phyloP scores from a whole-genome alignment of 2,888 invertebrate genomes.

The Epinotia demarniana region DNA sequence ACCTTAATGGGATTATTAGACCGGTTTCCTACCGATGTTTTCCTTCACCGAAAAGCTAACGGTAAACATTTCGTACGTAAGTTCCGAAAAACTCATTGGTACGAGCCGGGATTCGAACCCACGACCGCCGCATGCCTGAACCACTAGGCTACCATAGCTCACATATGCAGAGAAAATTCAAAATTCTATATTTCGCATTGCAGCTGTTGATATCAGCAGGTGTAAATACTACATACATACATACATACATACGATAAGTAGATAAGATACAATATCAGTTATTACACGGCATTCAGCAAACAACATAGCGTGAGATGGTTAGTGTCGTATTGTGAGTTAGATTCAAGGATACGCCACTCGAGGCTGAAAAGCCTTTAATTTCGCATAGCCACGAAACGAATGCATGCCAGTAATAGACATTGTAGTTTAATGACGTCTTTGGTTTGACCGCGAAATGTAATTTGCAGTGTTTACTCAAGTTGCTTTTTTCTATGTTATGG shows the following conservation, averaged over 20 bases:
- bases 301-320: constrained; percentile 24
- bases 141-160: too few species aligned
- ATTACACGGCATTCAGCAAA: constrained; percentile 23
- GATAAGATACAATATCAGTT: constrained; percentile 38
- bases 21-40: too few species aligned
- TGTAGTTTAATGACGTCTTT: constrained; percentile 20
- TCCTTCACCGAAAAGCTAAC: too few species aligned
- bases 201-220: constrained; percentile 15
- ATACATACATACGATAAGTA: constrained; percentile 8
- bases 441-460: background rate
- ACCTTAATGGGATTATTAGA: too few species aligned
- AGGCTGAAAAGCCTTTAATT: constrained; percentile 37
- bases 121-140: too few species aligned
- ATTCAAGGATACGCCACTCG: constrained; percentile 38
- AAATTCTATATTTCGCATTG: constrained; percentile 36
- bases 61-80: too few species aligned
- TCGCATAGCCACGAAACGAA: constrained; percentile 30
- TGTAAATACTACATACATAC: background rate
- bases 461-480: background rate
- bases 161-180: background rate
- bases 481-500: background rate
- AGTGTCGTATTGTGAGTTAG: constrained; percentile 13
- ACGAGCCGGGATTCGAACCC: too few species aligned
- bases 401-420: constrained; percentile 11
- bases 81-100: too few species aligned